A percentile compares a stretch with the other conserved stretches of the same genome.
phyloP scores from a whole-genome alignment of 2,797 vertebrate species.

The Liparis tanakae region DNA sequence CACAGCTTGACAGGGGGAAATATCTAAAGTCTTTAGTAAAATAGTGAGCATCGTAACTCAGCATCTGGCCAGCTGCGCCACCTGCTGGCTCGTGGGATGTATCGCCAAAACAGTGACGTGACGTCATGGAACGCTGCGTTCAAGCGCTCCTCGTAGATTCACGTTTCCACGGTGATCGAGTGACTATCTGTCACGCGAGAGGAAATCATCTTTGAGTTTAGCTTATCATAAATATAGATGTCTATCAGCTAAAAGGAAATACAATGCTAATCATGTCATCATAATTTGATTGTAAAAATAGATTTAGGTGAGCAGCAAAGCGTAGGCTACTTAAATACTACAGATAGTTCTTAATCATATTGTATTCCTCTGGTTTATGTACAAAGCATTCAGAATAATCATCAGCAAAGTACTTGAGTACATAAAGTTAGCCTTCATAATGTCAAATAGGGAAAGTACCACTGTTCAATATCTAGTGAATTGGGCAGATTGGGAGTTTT shows the following conservation, averaged over 20 bases:
- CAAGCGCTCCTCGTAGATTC: slow-evolving; percentile 36
- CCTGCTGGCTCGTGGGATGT: slow-evolving; percentile 24
- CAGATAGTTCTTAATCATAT: background rate
- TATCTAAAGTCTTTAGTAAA: background rate
- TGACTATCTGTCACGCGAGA: background rate
- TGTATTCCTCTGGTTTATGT: background rate
- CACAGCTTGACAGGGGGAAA: background rate
- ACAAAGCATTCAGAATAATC: background rate
- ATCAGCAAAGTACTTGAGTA: background rate
- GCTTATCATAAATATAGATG: background rate
- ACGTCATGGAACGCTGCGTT: slow-evolving; percentile 39
- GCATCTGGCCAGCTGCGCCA: slow-evolving; percentile 41
- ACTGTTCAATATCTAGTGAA: too few relatives aligned
- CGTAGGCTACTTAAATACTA: background rate
- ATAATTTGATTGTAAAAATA: background rate
- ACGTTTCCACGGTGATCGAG: rapidly evolving
- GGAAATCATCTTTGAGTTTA: background rate
- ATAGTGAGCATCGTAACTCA: too few relatives aligned
- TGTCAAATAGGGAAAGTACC: background rate
- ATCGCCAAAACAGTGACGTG: slow-evolving; percentile 11
- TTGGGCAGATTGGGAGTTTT: background rate
- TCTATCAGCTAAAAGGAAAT: background rate
- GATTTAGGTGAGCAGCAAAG: background rate
- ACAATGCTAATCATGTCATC: background rate
- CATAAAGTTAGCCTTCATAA: too few relatives aligned